phyloP scores from a whole-genome alignment of 92 coral and sea anemone genomes.

The Zoanthus sansibaricus region DNA sequence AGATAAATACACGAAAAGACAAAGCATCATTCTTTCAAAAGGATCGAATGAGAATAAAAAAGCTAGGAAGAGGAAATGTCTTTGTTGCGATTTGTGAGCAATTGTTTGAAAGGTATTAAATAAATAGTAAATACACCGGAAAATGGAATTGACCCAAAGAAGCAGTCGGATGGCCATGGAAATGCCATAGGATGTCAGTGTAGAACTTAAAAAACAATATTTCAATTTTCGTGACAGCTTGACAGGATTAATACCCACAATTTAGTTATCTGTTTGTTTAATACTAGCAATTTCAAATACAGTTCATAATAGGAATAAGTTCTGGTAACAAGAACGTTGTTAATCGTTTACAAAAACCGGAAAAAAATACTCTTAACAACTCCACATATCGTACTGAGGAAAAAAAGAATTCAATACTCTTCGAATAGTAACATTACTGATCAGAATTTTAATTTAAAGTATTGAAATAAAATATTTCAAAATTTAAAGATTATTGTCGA shows the following conservation, averaged over 20 bases:
- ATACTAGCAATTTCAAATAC: slow-evolving; percentile 16
- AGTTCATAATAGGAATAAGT: background rate
- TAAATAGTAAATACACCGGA: background rate
- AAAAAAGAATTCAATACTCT: no score
- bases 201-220: slow-evolving; percentile 28
- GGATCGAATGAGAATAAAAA: background rate
- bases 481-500: no score
- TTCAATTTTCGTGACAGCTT: slow-evolving; percentile 43
- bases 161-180: background rate
- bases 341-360: background rate
- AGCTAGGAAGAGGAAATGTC: background rate
- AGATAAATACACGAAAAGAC: no score
- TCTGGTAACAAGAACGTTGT: background rate
- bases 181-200: slow-evolving; percentile 1
- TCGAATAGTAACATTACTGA: no score
- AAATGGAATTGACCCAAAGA: background rate
- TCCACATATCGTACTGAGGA: no score
- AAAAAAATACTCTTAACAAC: background rate
- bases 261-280: slow-evolving; percentile 47
- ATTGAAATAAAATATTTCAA: no score
- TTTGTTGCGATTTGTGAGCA: slow-evolving; percentile 17
- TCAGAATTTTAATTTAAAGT: no score
- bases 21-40: background rate
- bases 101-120: slow-evolving; percentile 19
- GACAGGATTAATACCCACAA: slow-evolving; percentile 50